These are phyloP conservation scores for Vicugna pacos DNA, from an alignment of 2,113 vertebrate genomes.

Conservation along the genomic window DNA sequence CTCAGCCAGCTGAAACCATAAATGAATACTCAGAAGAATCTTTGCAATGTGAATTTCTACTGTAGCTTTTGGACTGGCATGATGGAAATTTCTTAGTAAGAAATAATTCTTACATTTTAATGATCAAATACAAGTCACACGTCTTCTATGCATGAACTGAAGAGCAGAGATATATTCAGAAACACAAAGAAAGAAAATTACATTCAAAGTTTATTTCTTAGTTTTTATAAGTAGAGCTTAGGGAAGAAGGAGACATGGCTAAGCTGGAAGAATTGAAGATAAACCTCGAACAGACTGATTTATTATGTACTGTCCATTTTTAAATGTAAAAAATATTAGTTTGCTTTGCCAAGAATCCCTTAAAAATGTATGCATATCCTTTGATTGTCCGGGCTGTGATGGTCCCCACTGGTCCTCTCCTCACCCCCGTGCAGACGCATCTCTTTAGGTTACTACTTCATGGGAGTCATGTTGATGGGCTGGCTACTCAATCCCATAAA, in stretches of 20 bases:
- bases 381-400: accelerated
- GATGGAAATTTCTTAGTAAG: neutral
- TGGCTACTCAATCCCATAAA: neutral
- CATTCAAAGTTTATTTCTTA: neutral
- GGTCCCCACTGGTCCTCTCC: neutral
- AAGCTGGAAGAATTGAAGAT: neutral
- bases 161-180: neutral
- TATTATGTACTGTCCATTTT: neutral
- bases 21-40: neutral
- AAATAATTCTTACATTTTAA: neutral
- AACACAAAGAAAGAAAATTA: neutral
- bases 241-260: neutral
- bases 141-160: neutral
- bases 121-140: neutral
- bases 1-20: neutral
- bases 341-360: neutral
- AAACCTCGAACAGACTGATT: neutral
- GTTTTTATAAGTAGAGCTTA: neutral
- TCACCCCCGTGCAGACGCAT: accelerated
- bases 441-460: neutral
- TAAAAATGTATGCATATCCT: neutral
- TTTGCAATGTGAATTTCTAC: neutral
- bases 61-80: neutral
- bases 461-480: accelerated
- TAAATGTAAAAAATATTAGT: neutral